Percentiles rank a stretch among this genome's conserved stretches.
Conservation (phyloP, 2,888 invertebrate species). For the Cenopis cana region DNA sequence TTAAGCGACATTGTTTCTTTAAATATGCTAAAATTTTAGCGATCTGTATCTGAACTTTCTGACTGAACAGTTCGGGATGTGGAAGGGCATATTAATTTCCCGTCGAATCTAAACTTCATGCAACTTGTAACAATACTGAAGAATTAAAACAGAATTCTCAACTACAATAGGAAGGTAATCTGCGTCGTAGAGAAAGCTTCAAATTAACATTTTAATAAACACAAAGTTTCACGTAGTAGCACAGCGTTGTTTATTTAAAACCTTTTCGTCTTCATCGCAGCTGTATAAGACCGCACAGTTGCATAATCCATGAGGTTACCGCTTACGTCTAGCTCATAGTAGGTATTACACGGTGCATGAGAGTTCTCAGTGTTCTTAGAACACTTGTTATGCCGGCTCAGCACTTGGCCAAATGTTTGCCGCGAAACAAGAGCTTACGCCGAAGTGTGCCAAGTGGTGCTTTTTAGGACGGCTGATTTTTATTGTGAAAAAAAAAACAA, state of each 20-base stretch:
- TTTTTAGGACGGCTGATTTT: slow-evolving; percentile 13
- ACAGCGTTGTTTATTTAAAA: slow-evolving; percentile 44
- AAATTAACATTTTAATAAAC: slow-evolving; percentile 41
- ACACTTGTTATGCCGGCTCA: slow-evolving; percentile 34
- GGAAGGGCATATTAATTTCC: background rate
- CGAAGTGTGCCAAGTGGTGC: slow-evolving; percentile 19
- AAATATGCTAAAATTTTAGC: no score
- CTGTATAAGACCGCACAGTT: slow-evolving; percentile 48
- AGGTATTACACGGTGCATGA: slow-evolving; percentile 40
- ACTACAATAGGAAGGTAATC: slow-evolving; percentile 25
- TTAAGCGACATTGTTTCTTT: no score
- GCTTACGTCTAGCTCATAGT: slow-evolving; percentile 43
- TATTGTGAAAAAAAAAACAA: background rate
- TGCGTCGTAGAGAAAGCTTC: slow-evolving; percentile 27
- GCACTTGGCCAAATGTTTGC: slow-evolving; percentile 33
- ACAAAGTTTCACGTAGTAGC: slow-evolving; percentile 32
- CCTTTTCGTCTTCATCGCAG: slow-evolving; percentile 46
- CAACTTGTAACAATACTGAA: slow-evolving; percentile 5
- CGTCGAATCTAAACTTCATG: background rate
- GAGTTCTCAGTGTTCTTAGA: slow-evolving; percentile 25
- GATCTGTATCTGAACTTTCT: no score
- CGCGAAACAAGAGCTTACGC: background rate
- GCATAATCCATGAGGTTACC: slow-evolving; percentile 50
- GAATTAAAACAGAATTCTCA: slow-evolving; percentile 18
- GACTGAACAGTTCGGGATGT: no score